Percentiles rank a stretch among this genome's conserved stretches.
phyloP scores from a whole-genome alignment of 2,888 invertebrate genomes.

The Noctua fimbriata region DNA sequence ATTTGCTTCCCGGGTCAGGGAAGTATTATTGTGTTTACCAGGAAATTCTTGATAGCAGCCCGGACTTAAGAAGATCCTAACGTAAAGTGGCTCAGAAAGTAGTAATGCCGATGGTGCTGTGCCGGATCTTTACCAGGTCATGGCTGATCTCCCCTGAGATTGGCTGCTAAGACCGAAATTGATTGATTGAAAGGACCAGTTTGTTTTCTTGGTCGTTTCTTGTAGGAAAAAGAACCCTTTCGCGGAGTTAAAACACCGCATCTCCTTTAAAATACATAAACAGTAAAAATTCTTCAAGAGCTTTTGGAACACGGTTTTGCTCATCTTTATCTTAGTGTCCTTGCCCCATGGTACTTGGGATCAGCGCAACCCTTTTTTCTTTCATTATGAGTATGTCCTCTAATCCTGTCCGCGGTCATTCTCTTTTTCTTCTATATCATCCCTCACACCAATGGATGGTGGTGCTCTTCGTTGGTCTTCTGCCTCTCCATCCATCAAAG shows the following conservation, averaged over 20 bases:
- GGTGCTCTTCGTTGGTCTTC: background rate
- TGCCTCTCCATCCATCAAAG: background rate
- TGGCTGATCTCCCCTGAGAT: background rate
- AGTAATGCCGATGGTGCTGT: background rate
- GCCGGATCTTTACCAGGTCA: background rate
- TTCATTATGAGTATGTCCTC: background rate
- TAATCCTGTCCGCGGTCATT: background rate
- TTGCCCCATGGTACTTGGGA: background rate
- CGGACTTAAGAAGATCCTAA: background rate
- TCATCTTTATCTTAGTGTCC: background rate
- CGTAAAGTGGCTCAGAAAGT: background rate
- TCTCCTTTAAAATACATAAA: background rate
- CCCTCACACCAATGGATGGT: background rate
- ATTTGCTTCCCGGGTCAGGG: background rate
- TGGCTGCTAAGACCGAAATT: background rate
- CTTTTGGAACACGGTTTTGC: background rate
- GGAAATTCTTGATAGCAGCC: background rate
- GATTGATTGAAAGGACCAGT: background rate
- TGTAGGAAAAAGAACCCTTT: background rate
- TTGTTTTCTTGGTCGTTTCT: background rate
- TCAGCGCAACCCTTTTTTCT: background rate
- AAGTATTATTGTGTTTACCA: background rate
- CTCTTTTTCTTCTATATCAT: background rate
- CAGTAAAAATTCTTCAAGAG: background rate
- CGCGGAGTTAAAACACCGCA: background rate